phyloP scores from a whole-genome alignment of 2,888 invertebrate genomes.

The Drosophila colorata region DNA sequence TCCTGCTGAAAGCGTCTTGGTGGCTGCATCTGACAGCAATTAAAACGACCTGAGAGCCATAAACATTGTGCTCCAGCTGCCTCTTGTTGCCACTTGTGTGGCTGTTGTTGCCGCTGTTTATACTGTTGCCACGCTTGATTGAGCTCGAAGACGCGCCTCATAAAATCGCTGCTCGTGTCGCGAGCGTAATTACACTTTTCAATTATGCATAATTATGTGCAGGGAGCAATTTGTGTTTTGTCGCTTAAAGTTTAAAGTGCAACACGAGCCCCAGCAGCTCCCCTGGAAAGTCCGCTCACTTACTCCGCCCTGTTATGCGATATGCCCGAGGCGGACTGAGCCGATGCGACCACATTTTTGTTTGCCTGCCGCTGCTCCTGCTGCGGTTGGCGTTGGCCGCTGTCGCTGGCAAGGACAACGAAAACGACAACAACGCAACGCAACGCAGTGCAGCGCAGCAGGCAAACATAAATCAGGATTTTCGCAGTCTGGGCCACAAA shows the following conservation, averaged over 20 bases:
- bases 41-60: slow-evolving; percentile 62
- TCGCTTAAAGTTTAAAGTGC: slow-evolving; percentile 72
- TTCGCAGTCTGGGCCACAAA: slow-evolving; percentile 74
- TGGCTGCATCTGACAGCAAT: slow-evolving; percentile 58
- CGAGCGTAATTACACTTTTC: slow-evolving; percentile 73
- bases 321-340: slow-evolving; percentile 51
- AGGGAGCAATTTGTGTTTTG: slow-evolving; percentile 63
- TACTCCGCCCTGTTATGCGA: slow-evolving; percentile 53
- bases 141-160: slow-evolving; percentile 66
- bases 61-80: slow-evolving; percentile 51
- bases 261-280: slow-evolving; percentile 18
- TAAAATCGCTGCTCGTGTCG: slow-evolving; percentile 52
- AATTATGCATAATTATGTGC: slow-evolving; percentile 78
- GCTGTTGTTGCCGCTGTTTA: slow-evolving; percentile 21
- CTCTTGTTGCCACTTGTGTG: slow-evolving; percentile 5
- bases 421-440: slow-evolving; percentile 10
- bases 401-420: slow-evolving; percentile 58
- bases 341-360: slow-evolving; percentile 69
- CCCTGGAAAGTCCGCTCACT: slow-evolving; percentile 1
- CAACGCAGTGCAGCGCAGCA: slow-evolving; percentile 58
- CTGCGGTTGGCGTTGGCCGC: slow-evolving; percentile 77
- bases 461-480: slow-evolving; percentile 77
- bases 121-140: slow-evolving; percentile 50
- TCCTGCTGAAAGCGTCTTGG: slow-evolving; percentile 3
- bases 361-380: slow-evolving; percentile 50